Conservation (phyloP, 2,888 invertebrate genomes). For the Clunio marinus region DNA sequence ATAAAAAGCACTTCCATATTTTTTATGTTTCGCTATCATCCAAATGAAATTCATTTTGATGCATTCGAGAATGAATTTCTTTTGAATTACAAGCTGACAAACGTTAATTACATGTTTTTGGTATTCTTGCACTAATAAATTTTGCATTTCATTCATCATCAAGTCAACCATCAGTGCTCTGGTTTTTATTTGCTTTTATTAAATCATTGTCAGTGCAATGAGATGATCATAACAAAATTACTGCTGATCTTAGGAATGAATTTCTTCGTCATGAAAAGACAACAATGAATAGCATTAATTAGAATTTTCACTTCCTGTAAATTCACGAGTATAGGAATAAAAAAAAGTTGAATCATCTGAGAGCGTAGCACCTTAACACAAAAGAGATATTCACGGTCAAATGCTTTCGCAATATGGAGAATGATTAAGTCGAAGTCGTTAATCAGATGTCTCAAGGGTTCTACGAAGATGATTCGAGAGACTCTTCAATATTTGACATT, state of each 20-base stretch:
- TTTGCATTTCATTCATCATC: conserved; percentile 18
- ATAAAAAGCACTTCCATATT: conserved; percentile 10
- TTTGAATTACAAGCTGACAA: conserved; percentile 26
- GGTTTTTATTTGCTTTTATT: neutral
- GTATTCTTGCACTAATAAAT: neutral
- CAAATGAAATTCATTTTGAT: neutral
- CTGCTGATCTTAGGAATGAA: conserved; percentile 1
- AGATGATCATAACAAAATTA: conserved; percentile 11
- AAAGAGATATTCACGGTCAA: conserved; percentile 21
- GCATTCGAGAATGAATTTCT: conserved; percentile 14
- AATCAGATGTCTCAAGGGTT: too few species aligned
- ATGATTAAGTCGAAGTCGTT: too few species aligned
- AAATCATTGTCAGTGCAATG: neutral
- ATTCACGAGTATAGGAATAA: too few species aligned
- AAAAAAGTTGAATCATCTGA: too few species aligned
- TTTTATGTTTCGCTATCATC: conserved; percentile 2
- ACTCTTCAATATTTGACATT: too few species aligned
- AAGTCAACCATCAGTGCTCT: neutral
- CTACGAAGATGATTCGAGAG: too few species aligned
- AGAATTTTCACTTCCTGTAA: conserved; percentile 32
- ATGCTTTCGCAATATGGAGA: neutral
- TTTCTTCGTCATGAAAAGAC: neutral
- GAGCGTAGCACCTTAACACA: too few species aligned
- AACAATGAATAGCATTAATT: conserved; percentile 32
- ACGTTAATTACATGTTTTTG: conserved; percentile 19